These are phyloP conservation scores for Phymatocera aterrima DNA, from an alignment of 2,888 invertebrate species.

Conservation along the genomic window DNA sequence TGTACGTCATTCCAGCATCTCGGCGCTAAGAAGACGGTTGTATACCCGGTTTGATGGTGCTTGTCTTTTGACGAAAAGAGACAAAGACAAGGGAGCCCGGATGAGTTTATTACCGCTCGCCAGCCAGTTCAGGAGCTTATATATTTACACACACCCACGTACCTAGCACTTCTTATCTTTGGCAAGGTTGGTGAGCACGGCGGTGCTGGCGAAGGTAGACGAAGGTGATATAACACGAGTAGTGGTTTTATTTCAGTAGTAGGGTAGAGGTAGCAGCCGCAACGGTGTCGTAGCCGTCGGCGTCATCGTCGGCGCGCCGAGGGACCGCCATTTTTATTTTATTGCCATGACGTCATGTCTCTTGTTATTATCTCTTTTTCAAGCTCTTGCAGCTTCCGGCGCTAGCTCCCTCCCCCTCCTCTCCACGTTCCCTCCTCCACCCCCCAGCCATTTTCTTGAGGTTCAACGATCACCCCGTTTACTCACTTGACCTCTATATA, in stretches of 20 bases:
- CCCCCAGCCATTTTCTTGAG: constrained; percentile 28
- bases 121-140: constrained; percentile 23
- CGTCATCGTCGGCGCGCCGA: constrained; percentile 47
- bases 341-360: constrained; percentile 56
- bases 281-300: constrained; percentile 18
- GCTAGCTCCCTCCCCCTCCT: no score
- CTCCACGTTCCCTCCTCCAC: no score
- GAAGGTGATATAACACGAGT: constrained; percentile 49
- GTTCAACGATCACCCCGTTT: constrained; percentile 17
- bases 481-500: constrained; percentile 38
- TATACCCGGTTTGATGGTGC: no score
- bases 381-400: constrained; percentile 33
- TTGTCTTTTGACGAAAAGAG: neutral
- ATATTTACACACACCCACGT: constrained; percentile 27
- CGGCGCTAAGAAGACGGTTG: neutral
- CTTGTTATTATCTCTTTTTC: constrained; percentile 54
- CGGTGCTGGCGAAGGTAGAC: neutral
- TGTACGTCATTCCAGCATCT: no score
- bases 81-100: neutral
- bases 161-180: neutral
- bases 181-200: neutral
- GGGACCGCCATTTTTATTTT: constrained; percentile 54
- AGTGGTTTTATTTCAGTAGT: constrained; percentile 51
- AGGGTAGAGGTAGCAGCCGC: constrained; percentile 1
- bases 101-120: constrained; percentile 35